These are phyloP conservation scores for Fragum fragum DNA, from an alignment of 2,888 invertebrate species.

Conservation along the genomic window DNA sequence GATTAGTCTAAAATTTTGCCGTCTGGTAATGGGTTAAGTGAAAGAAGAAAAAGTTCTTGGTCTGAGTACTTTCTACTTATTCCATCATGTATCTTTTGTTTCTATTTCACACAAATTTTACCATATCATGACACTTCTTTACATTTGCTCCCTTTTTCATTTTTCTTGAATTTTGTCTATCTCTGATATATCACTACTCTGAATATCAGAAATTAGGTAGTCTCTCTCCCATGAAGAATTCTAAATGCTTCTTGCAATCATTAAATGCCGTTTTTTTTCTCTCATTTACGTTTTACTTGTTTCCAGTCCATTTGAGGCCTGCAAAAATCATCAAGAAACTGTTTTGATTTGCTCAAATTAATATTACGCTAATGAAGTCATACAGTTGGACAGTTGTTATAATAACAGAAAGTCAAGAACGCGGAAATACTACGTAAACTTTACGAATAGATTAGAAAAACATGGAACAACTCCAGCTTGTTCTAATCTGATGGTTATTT, in stretches of 20 bases:
- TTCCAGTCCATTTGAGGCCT: conserved; percentile 25
- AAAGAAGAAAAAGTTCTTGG: too few relatives aligned
- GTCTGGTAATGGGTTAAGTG: too few relatives aligned
- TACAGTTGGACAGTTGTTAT: conserved; percentile 25
- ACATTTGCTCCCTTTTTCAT: too few relatives aligned
- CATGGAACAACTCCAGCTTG: conserved; percentile 27
- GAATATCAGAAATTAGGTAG: background rate
- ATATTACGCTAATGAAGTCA: conserved; percentile 26
- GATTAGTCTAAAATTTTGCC: too few relatives aligned
- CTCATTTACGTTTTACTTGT: conserved; percentile 23
- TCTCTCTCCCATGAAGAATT: conserved; percentile 19
- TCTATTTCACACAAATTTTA: too few relatives aligned
- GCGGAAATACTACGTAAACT: conserved; percentile 39
- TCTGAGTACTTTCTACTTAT: too few relatives aligned
- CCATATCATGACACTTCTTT: too few relatives aligned
- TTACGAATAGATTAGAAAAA: conserved; percentile 25
- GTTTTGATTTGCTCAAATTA: conserved; percentile 38
- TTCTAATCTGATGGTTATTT: conserved; percentile 21
- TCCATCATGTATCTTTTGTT: too few relatives aligned
- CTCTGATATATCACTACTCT: too few relatives aligned
- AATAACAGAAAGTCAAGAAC: conserved; percentile 25
- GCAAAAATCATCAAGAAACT: conserved; percentile 19
- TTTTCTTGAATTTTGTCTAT: too few relatives aligned
- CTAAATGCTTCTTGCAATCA: conserved; percentile 3
- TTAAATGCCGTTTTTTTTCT: conserved; percentile 13